Evolutionary conservation across 2,888 invertebrate species (phyloP).

Genomic region (Pammene aurita): DNA sequence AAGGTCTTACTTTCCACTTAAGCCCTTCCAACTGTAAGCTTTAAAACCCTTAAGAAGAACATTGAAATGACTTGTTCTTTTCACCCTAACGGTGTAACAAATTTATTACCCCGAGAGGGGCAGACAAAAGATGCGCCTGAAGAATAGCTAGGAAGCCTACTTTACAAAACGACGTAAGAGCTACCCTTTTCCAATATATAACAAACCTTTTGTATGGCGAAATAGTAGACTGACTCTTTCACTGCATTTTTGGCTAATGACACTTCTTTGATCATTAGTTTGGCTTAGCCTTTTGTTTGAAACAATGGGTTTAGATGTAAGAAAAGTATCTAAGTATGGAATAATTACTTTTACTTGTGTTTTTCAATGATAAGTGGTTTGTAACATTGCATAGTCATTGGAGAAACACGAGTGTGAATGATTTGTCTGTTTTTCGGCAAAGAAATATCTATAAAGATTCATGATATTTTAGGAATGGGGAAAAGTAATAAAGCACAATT

Average conservation of each 20-base stretch:
- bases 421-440: not conserved
- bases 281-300: conserved; percentile 36
- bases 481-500: too few species aligned
- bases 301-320: conserved; percentile 17
- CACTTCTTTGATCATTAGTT: conserved; percentile 37
- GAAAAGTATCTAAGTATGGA: conserved; percentile 20
- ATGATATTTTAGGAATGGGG: not conserved
- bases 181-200: too few species aligned
- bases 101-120: conserved; percentile 56
- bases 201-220: not conserved
- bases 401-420: not conserved
- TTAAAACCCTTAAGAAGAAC: conserved; percentile 33
- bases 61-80: conserved; percentile 66
- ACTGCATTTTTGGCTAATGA: conserved; percentile 39
- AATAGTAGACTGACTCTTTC: conserved; percentile 25
- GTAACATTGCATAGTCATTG: conserved; percentile 6
- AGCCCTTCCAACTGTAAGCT: conserved; percentile 42
- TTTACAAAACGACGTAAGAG: conserved; percentile 1
- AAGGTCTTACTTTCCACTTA: not conserved
- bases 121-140: conserved; percentile 41
- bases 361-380: conserved; percentile 8
- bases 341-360: conserved; percentile 18
- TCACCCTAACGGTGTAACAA: conserved; percentile 59
- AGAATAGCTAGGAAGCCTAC: conserved; percentile 29
- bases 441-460: not conserved